Conservation (phyloP, 2,797 vertebrate genomes). For the Sphenodon punctatus region DNA sequence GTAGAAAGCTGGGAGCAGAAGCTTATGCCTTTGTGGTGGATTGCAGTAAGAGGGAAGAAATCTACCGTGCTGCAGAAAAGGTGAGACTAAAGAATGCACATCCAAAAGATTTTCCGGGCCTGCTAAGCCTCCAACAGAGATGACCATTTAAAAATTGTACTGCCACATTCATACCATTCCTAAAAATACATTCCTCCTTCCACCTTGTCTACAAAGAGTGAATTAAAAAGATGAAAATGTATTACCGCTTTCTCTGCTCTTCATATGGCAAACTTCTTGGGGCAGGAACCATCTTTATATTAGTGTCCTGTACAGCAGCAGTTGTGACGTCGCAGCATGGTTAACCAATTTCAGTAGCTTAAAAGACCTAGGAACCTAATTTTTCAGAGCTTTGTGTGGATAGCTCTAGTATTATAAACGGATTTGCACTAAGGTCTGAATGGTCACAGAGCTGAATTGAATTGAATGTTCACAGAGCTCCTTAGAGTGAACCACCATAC, state of each 20-base stretch:
- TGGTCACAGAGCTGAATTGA: background rate
- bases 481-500: too few relatives aligned
- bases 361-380: background rate
- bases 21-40: conserved; percentile 70
- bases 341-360: background rate
- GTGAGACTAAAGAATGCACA: background rate
- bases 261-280: background rate
- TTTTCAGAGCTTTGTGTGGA: background rate
- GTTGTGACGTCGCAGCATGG: too few relatives aligned
- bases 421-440: background rate
- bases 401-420: background rate
- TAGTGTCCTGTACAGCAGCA: too few relatives aligned
- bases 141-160: too few relatives aligned
- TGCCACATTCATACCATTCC: background rate
- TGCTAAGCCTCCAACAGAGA: rapidly evolving
- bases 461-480: too few relatives aligned
- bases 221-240: background rate
- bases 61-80: conserved; percentile 70
- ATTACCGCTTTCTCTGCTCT: too few relatives aligned
- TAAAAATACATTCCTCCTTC: background rate
- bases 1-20: conserved; percentile 66
- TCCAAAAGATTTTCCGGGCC: rapidly evolving
- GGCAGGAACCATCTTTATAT: background rate
- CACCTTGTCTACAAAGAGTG: rapidly evolving
- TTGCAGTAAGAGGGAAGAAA: conserved; percentile 74